Percentiles rank a stretch among this genome's conserved stretches.
Evolutionary conservation across 1,140 invertebrate species (phyloP).

Genomic region (Aphaenogaster ashmeadi): DNA sequence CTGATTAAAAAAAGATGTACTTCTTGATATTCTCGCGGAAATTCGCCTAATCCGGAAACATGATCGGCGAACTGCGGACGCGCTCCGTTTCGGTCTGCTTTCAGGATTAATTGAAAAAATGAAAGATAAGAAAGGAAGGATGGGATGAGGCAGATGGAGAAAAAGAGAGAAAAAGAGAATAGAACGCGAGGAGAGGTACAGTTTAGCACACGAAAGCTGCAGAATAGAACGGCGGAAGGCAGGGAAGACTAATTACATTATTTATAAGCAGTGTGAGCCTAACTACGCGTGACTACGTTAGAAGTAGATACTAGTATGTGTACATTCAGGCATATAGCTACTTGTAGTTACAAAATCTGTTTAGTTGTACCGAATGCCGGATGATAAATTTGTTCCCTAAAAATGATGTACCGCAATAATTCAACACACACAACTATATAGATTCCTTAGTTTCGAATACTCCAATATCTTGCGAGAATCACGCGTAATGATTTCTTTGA

Average conservation of each 20-base stretch:
- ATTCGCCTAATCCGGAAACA: constrained; percentile 40
- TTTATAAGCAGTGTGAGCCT: constrained; percentile 75
- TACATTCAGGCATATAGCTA: background rate
- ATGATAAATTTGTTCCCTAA: constrained; percentile 3
- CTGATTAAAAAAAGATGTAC: constrained; percentile 37
- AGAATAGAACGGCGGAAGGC: constrained; percentile 49
- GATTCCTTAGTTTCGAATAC: background rate
- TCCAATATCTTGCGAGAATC: background rate
- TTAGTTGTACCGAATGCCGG: background rate
- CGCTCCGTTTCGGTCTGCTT: constrained; percentile 69
- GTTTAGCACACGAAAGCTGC: constrained; percentile 20
- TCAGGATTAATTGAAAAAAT: constrained; percentile 66
- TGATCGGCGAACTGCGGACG: constrained; percentile 31
- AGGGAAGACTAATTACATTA: constrained; percentile 79
- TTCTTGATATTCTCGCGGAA: constrained; percentile 23
- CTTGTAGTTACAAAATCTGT: constrained; percentile 28
- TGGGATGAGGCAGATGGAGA: background rate
- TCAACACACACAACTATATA: background rate
- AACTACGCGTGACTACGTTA: constrained; percentile 64
- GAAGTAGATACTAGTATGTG: constrained; percentile 20
- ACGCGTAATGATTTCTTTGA: background rate
- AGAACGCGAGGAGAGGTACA: background rate
- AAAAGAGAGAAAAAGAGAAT: background rate
- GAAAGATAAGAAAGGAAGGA: background rate
- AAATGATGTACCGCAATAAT: constrained; percentile 1